Conservation (phyloP, 2,888 invertebrate genomes). For the Amiota minor region DNA sequence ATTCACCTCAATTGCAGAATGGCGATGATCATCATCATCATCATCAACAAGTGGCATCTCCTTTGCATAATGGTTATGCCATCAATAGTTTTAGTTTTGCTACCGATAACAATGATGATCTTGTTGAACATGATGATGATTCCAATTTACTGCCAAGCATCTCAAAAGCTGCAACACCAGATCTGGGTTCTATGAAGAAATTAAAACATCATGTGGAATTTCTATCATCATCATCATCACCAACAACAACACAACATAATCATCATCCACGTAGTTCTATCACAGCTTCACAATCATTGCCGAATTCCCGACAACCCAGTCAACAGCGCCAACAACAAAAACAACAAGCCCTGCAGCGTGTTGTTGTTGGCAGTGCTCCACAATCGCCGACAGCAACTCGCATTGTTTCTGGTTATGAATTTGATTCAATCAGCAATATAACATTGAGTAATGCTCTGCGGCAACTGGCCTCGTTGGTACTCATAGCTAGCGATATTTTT, state of each 20-base stretch:
- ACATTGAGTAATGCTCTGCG: constrained; percentile 88
- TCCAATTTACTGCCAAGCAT: constrained; percentile 12
- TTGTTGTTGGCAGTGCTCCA: constrained; percentile 51
- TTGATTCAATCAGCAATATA: constrained; percentile 89
- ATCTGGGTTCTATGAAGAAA: constrained; percentile 60
- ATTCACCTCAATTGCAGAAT: constrained; percentile 34
- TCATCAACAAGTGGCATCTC: constrained; percentile 20
- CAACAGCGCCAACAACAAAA: constrained; percentile 33
- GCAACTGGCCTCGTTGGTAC: constrained; percentile 88
- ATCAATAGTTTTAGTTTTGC: constrained; percentile 53
- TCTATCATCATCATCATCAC: constrained; percentile 48
- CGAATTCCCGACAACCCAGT: constrained; percentile 22
- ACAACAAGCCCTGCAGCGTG: constrained; percentile 31
- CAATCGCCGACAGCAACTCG: constrained; percentile 61
- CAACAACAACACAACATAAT: constrained; percentile 43
- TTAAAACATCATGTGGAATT: constrained; percentile 69
- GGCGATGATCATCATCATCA: constrained; percentile 1
- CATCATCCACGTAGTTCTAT: constrained; percentile 32
- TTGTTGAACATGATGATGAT: too few relatives aligned
- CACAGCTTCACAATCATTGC: constrained; percentile 17
- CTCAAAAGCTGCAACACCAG: constrained; percentile 37
- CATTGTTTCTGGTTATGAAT: constrained; percentile 80
- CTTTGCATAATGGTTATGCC: constrained; percentile 45
- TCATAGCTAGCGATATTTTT: constrained; percentile 90
- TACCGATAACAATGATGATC: constrained; percentile 54